phyloP scores from a whole-genome alignment of 2,797 vertebrate genomes.

The Hylomyscus alleni region DNA sequence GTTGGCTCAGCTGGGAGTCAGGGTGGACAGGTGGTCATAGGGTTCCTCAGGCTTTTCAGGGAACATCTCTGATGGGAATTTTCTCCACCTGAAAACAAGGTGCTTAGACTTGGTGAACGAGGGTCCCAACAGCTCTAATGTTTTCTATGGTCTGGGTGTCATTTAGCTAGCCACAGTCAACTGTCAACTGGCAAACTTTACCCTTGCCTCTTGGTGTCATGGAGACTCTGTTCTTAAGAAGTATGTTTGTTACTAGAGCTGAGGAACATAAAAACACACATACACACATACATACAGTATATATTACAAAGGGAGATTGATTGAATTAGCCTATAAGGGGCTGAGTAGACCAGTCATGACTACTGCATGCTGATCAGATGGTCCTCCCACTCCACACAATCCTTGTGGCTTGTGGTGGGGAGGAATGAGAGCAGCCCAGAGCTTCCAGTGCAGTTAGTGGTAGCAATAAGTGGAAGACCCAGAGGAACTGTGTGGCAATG shows the following conservation, averaged over 20 bases:
- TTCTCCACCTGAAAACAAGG: background rate
- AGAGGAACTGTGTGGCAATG: background rate
- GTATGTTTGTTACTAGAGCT: background rate
- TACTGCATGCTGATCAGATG: background rate
- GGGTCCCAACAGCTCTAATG: background rate
- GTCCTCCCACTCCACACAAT: background rate
- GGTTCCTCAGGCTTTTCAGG: background rate
- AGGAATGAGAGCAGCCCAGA: background rate
- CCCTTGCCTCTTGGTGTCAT: background rate
- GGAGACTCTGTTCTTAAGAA: background rate
- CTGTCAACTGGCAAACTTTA: background rate
- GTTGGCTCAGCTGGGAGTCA: background rate
- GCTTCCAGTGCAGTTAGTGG: background rate
- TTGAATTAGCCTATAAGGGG: background rate
- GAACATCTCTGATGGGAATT: background rate
- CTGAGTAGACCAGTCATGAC: background rate
- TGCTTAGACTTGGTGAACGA: background rate
- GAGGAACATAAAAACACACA: background rate
- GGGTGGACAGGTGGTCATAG: background rate
- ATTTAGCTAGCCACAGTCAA: background rate
- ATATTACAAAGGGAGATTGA: background rate
- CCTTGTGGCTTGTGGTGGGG: background rate
- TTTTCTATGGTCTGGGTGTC: background rate
- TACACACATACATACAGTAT: background rate
- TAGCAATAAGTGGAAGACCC: background rate